Base-by-base conservation (phyloP, 2,888 invertebrate genomes). In the Atherix ibis region DNA sequence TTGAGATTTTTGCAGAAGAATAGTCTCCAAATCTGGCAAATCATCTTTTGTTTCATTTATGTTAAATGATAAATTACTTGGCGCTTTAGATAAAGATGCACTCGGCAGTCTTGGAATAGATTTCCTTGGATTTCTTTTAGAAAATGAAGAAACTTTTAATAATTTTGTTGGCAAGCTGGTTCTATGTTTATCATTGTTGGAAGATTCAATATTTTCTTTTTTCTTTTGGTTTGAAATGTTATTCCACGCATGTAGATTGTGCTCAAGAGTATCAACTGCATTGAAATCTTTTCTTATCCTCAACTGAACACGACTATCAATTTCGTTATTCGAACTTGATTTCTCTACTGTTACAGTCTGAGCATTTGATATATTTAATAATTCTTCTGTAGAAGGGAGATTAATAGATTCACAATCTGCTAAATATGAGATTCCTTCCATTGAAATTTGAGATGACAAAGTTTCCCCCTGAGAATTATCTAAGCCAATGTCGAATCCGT, bases 41-140 rank as follows among this genome's bases (percentile, higher is more conserved):
- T 42, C 32, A 17, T 51, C 49, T 28, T 35, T 34, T 5, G 34
- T 32, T 13, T 40, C 18, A 13, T 22, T 25, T 3, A 32, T 13
- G 9, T 40, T 38, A 1, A 37, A 32, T 13, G 26, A 31, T 34
- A 36, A 22, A 32, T 42, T 34, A 31, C 18, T 36, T 9, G 24
- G 44, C 31, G 50, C 51, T 29, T 30, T 46, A 34, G 45, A 46
- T 31, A 60, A 46, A 13, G 34, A 34, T n/a, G n/a, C n/a, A n/a
- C n/a, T n/a, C 3, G 28, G 40, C 3, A 42, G 40, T 3, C 49
- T 46, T 15, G 68, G 66, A 4, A 70, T 45, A 0, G 71, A 68
- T 54, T 84, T 85, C 46, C 82, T 67, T 2, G 84, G 83, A 62
- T 84, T 83, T 46, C 83, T 66, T 48, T 80, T 71, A 4, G 70